Evolutionary conservation across 2,797 vertebrate species (phyloP).

Genomic region (Carapus acus): DNA sequence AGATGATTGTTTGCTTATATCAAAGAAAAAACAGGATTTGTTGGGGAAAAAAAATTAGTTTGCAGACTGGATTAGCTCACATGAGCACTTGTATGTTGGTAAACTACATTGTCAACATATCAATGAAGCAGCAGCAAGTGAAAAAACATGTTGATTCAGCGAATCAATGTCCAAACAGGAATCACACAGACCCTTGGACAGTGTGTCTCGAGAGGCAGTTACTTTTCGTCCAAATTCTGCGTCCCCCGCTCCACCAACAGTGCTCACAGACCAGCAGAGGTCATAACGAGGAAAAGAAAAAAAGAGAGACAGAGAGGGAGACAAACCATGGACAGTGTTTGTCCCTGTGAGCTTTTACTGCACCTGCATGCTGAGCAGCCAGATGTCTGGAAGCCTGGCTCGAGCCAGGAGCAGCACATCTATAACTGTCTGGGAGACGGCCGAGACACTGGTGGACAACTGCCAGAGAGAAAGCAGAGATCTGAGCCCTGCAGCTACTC

Average conservation of each 20-base stretch:
- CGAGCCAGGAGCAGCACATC: constrained; percentile 55
- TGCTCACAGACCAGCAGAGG: constrained; percentile 18
- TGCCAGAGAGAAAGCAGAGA: constrained; percentile 60
- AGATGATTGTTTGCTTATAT: constrained; percentile 19
- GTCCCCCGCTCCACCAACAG: constrained; percentile 20
- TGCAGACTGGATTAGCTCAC: neutral
- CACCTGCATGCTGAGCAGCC: constrained; percentile 63
- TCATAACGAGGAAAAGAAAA: constrained; percentile 17
- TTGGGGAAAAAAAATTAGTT: neutral
- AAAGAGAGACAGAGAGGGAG: no score
- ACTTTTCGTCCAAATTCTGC: neutral
- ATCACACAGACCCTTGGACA: no score
- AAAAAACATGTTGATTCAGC: no score
- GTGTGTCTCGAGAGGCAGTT: no score
- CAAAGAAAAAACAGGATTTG: constrained; percentile 18
- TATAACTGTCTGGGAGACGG: constrained; percentile 58
- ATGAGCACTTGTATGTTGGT: neutral
- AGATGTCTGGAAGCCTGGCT: constrained; percentile 60
- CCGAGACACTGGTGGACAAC: constrained; percentile 50
- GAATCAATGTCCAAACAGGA: no score
- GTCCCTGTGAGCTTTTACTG: constrained; percentile 53
- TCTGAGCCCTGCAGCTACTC: constrained; percentile 52
- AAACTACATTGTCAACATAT: neutral
- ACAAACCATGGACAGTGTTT: constrained; percentile 33
- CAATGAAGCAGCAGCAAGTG: neutral